A percentile compares a stretch with the other conserved stretches of the same genome.
Conservation (phyloP, 2,797 vertebrate species). For the Rhinophrynus dorsalis region DNA sequence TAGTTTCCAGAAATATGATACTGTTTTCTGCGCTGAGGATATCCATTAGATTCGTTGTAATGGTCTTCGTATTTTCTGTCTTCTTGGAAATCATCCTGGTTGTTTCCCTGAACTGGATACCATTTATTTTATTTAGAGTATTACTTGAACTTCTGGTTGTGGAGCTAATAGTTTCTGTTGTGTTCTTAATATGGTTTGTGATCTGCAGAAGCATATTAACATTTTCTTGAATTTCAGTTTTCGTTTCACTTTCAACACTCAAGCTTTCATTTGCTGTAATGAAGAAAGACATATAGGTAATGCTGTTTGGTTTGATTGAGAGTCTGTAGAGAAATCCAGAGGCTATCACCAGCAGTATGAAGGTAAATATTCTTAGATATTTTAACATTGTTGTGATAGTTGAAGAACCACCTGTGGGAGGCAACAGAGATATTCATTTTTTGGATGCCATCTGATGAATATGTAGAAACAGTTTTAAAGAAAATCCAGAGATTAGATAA, state of each 20-base stretch:
- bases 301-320: background rate
- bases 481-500: no score
- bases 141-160: background rate
- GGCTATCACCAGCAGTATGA: background rate
- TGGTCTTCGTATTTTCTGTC: no score
- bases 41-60: conserved; percentile 51
- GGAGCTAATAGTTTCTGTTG: background rate
- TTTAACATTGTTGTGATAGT: background rate
- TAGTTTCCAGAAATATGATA: conserved; percentile 72
- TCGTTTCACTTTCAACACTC: background rate
- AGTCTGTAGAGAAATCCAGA: background rate
- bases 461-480: no score
- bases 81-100: no score
- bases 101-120: conserved; percentile 22
- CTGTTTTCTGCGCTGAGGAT: conserved; percentile 55
- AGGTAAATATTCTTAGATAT: background rate
- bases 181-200: background rate
- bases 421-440: no score
- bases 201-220: background rate
- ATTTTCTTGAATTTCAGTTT: background rate
- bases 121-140: background rate
- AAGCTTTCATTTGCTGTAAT: background rate
- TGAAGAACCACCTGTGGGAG: background rate
- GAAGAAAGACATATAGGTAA: background rate
- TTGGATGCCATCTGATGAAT: no score